Base-by-base conservation (phyloP, 2,888 invertebrate genomes). In the Drosophila diplacantha region DNA sequence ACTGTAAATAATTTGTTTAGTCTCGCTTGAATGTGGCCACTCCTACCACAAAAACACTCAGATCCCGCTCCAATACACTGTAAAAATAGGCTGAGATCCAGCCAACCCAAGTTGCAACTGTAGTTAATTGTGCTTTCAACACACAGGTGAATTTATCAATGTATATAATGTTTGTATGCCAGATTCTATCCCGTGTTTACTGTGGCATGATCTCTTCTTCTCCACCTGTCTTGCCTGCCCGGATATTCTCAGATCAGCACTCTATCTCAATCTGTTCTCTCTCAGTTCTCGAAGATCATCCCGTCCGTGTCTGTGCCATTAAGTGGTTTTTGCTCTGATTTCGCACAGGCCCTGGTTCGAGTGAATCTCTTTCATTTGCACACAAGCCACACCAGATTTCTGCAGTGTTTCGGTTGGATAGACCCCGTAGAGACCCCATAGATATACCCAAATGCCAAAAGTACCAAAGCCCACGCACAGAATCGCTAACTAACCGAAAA, bases 1-100 rank as follows among this genome's bases (percentile, higher is more conserved):
- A 82, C 80, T 82, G 80, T 81, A 81, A 78, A 82, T 80, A 80
- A 74, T 81, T 68, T 81, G 73, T 75, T 71, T 74, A 69, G 76
- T 54, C 69, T 56, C 61, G 68, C 65, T 55, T 58, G 51, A 66
- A 47, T 69, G 75, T 71, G 74, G 55, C 56, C 62, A 50, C 26
- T 37, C 49, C 53, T 54, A 49, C 12, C 18, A 18, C 18, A 14
- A 26, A 16, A 29, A 35, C 34, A 46, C 34, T 16, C 47, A 55
- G 54, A 49, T 29, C 35, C 56, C 43, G 54, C 24, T 34, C 31
- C 60, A 43, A 60, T 61, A 80, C 79, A 78, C 73, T 81, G 73
- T 81, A 78, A 69, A 77, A 78, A 72, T 72, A 71, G 58, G 59
- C 62, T 64, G 69, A 75, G 64, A 62, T 54, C 59, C 69, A 71